Percentiles rank a stretch among this genome's conserved stretches.
Conservation (phyloP, 2,113 vertebrate genomes). For the Sprattus sprattus region DNA sequence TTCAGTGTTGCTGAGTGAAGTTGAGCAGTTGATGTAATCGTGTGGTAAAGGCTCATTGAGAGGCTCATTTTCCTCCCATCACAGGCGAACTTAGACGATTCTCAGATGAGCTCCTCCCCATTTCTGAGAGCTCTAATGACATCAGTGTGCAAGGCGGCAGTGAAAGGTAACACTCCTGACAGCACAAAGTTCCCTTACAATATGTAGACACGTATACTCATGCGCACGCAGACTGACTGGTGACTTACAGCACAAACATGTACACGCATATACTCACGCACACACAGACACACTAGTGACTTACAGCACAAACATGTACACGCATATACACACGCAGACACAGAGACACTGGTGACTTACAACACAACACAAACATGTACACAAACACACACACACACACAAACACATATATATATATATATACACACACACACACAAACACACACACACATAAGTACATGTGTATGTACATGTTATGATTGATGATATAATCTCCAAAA, state of each 20-base stretch:
- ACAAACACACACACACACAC: no score
- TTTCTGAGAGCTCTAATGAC: slow-evolving; percentile 99
- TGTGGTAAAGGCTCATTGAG: background rate
- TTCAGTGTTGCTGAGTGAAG: no score
- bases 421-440: no score
- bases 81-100: slow-evolving; percentile 92
- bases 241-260: slow-evolving; percentile 18
- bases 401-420: no score
- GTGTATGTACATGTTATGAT: no score
- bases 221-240: background rate
- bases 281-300: background rate
- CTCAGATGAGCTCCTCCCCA: slow-evolving; percentile 92
- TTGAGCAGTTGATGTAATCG: no score
- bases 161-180: slow-evolving; percentile 80
- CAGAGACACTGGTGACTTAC: no score
- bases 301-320: background rate
- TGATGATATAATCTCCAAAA: no score
- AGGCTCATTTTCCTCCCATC: slow-evolving; percentile 52
- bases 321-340: no score
- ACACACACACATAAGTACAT: no score
- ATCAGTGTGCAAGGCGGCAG: slow-evolving; percentile 95
- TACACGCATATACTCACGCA: background rate
- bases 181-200: background rate
- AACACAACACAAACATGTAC: no score
- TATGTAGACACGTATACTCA: background rate